Percentiles rank a stretch among this genome's conserved stretches.
Conservation (phyloP, 2,797 vertebrate species). For the Capromys pilorides region DNA sequence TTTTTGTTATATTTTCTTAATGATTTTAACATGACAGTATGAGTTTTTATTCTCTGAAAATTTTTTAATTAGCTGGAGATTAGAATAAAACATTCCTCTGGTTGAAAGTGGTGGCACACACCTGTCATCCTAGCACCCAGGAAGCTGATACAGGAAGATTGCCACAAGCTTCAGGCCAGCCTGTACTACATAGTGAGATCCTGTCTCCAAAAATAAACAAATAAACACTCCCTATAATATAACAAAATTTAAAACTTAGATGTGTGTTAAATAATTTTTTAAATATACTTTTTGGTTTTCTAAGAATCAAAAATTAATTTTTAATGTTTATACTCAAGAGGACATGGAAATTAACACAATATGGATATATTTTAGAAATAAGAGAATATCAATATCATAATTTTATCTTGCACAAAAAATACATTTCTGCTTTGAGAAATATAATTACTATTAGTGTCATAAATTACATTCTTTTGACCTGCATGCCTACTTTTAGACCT, state of each 20-base stretch:
- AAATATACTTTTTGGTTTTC: background rate
- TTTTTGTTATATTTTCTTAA: background rate
- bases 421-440: background rate
- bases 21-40: background rate
- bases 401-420: constrained; percentile 11
- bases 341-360: background rate
- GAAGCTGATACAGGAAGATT: background rate
- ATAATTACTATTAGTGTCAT: background rate
- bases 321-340: background rate
- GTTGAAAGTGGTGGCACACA: background rate
- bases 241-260: background rate
- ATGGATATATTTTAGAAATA: background rate
- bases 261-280: background rate
- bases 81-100: background rate
- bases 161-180: background rate
- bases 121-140: background rate
- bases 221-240: background rate
- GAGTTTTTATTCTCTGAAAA: constrained; percentile 29
- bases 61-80: background rate
- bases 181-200: background rate
- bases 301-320: constrained; percentile 25
- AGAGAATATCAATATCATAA: background rate
- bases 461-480: background rate
- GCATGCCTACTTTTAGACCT: constrained; percentile 83
- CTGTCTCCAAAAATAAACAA: background rate